These are phyloP conservation scores for Sorex araneus DNA, from an alignment of 2,113 vertebrate genomes.

Conservation along the genomic window DNA sequence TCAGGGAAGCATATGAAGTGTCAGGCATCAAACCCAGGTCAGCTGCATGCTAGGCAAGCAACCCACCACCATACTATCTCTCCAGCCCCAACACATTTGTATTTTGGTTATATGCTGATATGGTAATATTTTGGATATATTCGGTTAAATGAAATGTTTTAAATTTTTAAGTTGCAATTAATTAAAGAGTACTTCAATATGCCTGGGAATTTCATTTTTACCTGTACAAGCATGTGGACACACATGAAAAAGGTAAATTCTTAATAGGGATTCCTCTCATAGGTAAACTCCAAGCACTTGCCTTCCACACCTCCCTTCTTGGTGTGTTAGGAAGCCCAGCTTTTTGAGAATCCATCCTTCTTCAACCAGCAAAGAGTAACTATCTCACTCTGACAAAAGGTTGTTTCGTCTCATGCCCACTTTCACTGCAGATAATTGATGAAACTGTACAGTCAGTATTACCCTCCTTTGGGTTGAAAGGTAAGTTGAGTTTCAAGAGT, in stretches of 20 bases:
- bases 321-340: too few species aligned
- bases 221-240: background rate
- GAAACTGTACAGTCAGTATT: background rate
- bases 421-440: background rate
- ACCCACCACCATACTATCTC: too few species aligned
- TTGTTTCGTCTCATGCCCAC: background rate
- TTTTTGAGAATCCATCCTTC: background rate
- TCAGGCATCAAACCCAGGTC: too few species aligned
- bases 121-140: background rate
- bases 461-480: background rate
- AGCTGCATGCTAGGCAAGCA: too few species aligned
- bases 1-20: too few species aligned
- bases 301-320: background rate
- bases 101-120: background rate
- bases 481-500: background rate
- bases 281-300: background rate
- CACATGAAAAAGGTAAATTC: conserved; percentile 9
- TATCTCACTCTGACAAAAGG: background rate
- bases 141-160: background rate
- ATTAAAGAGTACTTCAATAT: background rate
- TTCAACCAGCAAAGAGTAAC: background rate
- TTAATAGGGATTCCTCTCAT: background rate
- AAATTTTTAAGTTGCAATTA: background rate
- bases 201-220: background rate
- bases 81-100: background rate